Conservation (phyloP, 2,797 vertebrate species). For the Arremon aurantiirostris region DNA sequence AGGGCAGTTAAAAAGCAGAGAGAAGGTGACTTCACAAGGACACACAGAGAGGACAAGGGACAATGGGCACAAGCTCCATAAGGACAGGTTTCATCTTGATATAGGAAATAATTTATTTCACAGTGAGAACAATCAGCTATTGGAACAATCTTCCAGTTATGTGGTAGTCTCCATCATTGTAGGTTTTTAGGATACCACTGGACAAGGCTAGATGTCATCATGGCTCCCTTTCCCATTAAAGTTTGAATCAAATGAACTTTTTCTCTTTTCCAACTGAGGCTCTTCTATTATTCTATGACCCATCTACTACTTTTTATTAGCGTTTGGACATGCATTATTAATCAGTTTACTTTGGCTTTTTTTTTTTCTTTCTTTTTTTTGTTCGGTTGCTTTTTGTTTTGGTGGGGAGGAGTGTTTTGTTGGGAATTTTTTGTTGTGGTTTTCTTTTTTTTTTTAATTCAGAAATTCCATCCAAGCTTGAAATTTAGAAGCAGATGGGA, state of each 20-base stretch:
- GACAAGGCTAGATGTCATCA: background rate
- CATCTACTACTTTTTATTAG: background rate
- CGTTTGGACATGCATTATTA: background rate
- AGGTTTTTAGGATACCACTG: background rate
- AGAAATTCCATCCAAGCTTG: background rate
- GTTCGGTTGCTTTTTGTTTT: background rate
- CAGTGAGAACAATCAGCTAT: background rate
- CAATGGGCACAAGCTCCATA: fast-evolving
- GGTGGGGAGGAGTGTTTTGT: fast-evolving
- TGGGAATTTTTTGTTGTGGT: fast-evolving
- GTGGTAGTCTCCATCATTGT: background rate
- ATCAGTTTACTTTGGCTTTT: background rate
- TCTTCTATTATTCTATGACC: background rate
- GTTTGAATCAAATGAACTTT: background rate
- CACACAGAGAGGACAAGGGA: background rate
- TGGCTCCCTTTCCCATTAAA: background rate
- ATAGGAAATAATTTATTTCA: background rate
- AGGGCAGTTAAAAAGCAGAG: background rate
- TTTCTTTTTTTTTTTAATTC: background rate
- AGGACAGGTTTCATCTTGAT: background rate
- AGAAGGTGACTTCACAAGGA: background rate
- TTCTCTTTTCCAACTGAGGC: background rate
- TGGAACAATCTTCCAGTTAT: background rate
- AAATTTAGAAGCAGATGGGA: background rate
- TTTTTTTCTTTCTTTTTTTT: no score